phyloP scores from a whole-genome alignment of 2,888 invertebrate genomes.

The Campoplex nolae region DNA sequence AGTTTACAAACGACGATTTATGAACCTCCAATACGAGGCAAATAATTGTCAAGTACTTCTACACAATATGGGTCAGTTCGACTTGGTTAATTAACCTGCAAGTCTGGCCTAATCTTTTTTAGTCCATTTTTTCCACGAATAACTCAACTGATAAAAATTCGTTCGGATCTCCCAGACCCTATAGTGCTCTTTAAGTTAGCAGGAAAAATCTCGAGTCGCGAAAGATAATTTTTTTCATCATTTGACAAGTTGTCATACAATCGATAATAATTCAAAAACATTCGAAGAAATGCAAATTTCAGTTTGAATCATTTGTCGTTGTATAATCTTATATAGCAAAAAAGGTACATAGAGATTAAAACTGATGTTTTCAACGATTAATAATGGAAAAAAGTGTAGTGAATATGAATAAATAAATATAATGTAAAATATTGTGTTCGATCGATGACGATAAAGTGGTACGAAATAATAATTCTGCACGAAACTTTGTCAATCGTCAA shows the following conservation, averaged over 20 bases:
- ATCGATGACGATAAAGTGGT: background rate
- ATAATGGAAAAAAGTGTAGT: background rate
- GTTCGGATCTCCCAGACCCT: background rate
- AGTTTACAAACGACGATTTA: too few relatives aligned
- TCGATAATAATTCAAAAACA: background rate
- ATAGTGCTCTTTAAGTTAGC: background rate
- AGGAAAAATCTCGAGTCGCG: too few relatives aligned
- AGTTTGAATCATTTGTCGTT: background rate
- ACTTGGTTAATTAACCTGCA: too few relatives aligned
- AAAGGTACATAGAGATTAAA: background rate
- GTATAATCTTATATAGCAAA: background rate
- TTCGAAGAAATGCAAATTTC: background rate
- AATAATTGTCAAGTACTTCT: too few relatives aligned
- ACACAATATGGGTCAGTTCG: too few relatives aligned
- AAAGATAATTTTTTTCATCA: background rate
- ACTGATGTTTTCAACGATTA: background rate
- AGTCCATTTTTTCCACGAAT: too few relatives aligned
- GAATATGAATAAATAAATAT: background rate
- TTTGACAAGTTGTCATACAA: background rate
- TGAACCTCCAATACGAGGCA: too few relatives aligned
- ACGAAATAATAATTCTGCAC: background rate
- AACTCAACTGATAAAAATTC: too few relatives aligned
- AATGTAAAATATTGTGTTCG: background rate
- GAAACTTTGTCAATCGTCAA: constrained; percentile 87
- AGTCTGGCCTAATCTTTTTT: too few relatives aligned